Base-by-base conservation (phyloP, 92 coral and sea anemone genomes). In the Porites cylindrica region DNA sequence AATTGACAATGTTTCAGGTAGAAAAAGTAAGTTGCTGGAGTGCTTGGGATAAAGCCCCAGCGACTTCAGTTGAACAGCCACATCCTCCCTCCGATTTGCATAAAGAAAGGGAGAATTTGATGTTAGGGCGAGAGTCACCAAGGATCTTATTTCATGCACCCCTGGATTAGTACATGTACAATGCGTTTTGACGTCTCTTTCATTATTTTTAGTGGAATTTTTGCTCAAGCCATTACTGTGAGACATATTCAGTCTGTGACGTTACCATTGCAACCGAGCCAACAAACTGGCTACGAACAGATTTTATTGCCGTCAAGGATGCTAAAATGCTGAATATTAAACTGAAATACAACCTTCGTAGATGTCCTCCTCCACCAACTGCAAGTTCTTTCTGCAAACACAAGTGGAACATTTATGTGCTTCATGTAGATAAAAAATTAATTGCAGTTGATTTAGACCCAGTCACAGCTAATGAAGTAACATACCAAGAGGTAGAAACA, bases 231-330 rank as follows among this genome's bases (percentile, higher is more conserved):
- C 20, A n/a, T 20, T 2, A 21, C n/a, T n/a, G n/a, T n/a, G n/a
- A 0, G 10, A 21, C 56, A 8, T 60, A 29, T 11, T 94, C 86
- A 54, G 95, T 89, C 8, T 91, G 96, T 20, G 94, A 91, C 19
- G 64, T 72, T 0, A 20, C 11, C 4, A 85, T 63, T 53, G 9
- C 6, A 5, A 58, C 50, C 32, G 82, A 91, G 56, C 95, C 96
- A 17, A 79, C 59, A 0, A 90, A 91, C 83, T 94, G 96, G 96
- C 59, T 94, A 69, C 60, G 84, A 17, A 74, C 95, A 10, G 86
- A 83, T 70, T 94, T 65, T 75, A 91, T 94, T 51, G 51, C 78
- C 26, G 66, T 72, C 73, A 77, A 79, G 11, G 85, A 86, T 68
- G 95, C 96, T 1, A 86, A 67, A 54, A 82, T 78, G 8, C 68